phyloP scores from a whole-genome alignment of 1,140 invertebrate genomes.

The Kradibia gibbosae region DNA sequence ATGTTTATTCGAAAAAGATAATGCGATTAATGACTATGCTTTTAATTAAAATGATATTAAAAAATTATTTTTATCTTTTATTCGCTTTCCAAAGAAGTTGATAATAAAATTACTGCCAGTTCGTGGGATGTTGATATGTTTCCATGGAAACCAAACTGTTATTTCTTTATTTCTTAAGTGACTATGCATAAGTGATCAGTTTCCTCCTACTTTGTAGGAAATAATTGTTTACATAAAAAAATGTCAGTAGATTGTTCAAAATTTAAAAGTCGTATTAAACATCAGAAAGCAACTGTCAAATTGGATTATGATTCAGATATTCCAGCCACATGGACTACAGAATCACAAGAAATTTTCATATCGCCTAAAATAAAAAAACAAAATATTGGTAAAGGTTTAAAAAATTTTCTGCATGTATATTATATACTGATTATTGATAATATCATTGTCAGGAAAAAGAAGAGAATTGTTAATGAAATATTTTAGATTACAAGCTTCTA shows the following conservation, averaged over 20 bases:
- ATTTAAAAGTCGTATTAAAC: slow-evolving; percentile 47
- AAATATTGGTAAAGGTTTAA: slow-evolving; percentile 48
- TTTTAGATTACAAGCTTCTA: slow-evolving; percentile 47
- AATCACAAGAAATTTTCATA: slow-evolving; percentile 47
- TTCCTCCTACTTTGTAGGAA: slow-evolving; percentile 34
- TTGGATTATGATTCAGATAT: slow-evolving; percentile 23
- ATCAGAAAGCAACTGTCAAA: slow-evolving; percentile 36
- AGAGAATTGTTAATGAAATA: slow-evolving; percentile 52
- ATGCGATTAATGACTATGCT: slow-evolving; percentile 46
- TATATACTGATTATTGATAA: slow-evolving; percentile 38
- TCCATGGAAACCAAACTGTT: slow-evolving; percentile 50
- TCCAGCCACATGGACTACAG: slow-evolving; percentile 42
- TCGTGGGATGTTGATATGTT: slow-evolving; percentile 37
- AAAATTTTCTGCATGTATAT: slow-evolving; percentile 25
- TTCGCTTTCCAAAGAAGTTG: slow-evolving; percentile 45
- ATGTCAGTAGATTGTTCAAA: slow-evolving; percentile 46
- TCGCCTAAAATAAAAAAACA: slow-evolving; percentile 37
- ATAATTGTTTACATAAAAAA: slow-evolving; percentile 31
- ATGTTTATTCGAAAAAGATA: slow-evolving; percentile 50
- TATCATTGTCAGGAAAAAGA: slow-evolving; percentile 49
- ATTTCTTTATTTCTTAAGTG: slow-evolving; percentile 33
- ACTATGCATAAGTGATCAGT: slow-evolving; percentile 33
- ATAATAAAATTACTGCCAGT: slow-evolving; percentile 26
- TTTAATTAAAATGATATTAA: slow-evolving; percentile 47
- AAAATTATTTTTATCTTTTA: slow-evolving; percentile 42